phyloP scores from a whole-genome alignment of 2,113 vertebrate species.

The Thinocorus orbignyianus region DNA sequence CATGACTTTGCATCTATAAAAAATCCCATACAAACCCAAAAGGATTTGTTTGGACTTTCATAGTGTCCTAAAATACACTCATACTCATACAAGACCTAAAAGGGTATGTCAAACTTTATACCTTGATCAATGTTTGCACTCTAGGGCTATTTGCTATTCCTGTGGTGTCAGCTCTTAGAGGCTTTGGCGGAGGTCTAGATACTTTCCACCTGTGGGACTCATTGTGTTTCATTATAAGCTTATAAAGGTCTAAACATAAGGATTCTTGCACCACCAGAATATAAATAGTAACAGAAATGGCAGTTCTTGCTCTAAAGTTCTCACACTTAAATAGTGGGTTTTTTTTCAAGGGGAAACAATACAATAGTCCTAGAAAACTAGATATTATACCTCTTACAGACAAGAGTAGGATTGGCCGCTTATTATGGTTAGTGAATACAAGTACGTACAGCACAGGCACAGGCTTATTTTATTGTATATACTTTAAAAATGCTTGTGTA shows the following conservation, averaged over 20 bases:
- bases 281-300: not conserved
- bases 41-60: not conserved
- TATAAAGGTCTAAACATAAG: not conserved
- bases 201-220: not conserved
- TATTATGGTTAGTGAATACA: not conserved
- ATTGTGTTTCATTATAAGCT: not conserved
- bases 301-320: not conserved
- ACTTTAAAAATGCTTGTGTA: not conserved
- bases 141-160: not conserved
- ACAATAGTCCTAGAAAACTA: not conserved
- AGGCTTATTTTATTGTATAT: not conserved
- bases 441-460: not conserved
- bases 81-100: not conserved
- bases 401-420: not conserved
- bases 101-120: not conserved
- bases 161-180: not conserved
- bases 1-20: not conserved
- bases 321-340: not conserved
- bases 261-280: not conserved
- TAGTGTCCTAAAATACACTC: not conserved
- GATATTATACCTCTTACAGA: not conserved
- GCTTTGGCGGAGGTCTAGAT: not conserved
- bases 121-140: not conserved
- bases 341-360: not conserved
- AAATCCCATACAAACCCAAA: fast-evolving